Base-by-base conservation (phyloP, 2,113 vertebrate species). In the Amblyopsis rosae region DNA sequence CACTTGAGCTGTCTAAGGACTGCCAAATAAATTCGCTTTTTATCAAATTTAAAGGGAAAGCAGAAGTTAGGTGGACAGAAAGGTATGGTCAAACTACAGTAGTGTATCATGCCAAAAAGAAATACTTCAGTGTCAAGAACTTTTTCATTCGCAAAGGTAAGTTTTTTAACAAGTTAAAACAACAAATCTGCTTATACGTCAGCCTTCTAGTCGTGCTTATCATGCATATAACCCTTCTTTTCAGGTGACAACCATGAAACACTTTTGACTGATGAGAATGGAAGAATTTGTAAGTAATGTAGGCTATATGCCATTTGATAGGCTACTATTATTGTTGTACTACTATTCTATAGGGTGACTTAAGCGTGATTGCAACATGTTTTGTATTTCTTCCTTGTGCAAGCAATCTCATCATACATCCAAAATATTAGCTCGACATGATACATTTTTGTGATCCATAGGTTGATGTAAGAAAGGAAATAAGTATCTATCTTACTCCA, bases 31-130 rank as follows among this genome's bases (percentile, higher is more conserved):
- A 81, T 0, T 70, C 63, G 0, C 69, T 93, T 26, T 60, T 12
- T 0, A 17, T 93, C 0, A 88, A 90, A 61, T 88, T 89, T 1
- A 93, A 93, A 41, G 91, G 91, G 0, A 90, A 92, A 63, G 86
- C 92, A 0, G 60, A 82, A 0, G 91, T 92, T 0, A 0, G 35
- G 51, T 93, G 91, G 92, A 62, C 61, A 0, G 90, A 92, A 66
- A 66, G 8, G 0, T 0, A 81, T 41, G 84, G 89, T 0, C 1
- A 88, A 3, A 67, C 8, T 0, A 80, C 82, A 0, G 50, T 64
- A 0, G 26, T 62, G 0, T 93, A 91, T 57, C 55, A 73, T 50
- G 72, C 90, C 32, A 90, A 92, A 55, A 80, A 93, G 26, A 92
- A 89, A 35, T 90, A 84, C 73, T 93, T 91, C 75, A 92, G 83